phyloP scores from a whole-genome alignment of 2,113 vertebrate species.

The Cathartes aura region DNA sequence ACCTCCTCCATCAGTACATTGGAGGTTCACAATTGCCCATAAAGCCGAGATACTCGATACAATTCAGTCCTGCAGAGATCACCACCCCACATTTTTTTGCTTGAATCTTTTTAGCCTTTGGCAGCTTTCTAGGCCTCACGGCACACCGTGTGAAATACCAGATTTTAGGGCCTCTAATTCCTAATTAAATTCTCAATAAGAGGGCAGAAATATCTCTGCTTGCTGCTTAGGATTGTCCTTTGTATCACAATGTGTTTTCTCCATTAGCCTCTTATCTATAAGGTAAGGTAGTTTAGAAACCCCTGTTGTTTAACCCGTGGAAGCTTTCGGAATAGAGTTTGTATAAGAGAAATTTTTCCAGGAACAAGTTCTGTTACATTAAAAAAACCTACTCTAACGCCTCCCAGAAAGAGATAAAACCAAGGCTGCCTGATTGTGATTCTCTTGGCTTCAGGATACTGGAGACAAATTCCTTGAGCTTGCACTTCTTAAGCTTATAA shows the following conservation, averaged over 20 bases:
- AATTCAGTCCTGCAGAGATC: neutral
- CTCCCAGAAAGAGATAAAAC: neutral
- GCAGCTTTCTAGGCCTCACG: neutral
- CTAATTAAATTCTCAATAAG: neutral
- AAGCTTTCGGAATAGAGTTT: neutral
- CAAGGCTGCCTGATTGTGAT: neutral
- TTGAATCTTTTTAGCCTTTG: neutral
- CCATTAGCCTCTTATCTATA: neutral
- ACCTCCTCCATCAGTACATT: neutral
- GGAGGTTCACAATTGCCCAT: neutral
- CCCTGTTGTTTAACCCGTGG: neutral
- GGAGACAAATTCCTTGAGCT: neutral
- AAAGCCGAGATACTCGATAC: neutral
- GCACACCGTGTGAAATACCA: neutral
- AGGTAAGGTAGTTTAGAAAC: neutral
- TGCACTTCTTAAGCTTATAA: slow-evolving; percentile 15
- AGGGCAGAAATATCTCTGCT: neutral
- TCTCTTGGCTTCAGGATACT: neutral
- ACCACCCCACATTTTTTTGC: neutral
- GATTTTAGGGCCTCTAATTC: neutral
- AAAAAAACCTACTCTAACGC: neutral
- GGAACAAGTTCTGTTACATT: neutral
- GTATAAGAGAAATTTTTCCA: neutral
- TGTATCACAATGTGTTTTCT: neutral
- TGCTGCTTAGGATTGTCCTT: neutral